Percentiles rank a stretch among this genome's conserved stretches.
phyloP scores from a whole-genome alignment of 2,888 invertebrate genomes.

The Erpobdella octoculata region DNA sequence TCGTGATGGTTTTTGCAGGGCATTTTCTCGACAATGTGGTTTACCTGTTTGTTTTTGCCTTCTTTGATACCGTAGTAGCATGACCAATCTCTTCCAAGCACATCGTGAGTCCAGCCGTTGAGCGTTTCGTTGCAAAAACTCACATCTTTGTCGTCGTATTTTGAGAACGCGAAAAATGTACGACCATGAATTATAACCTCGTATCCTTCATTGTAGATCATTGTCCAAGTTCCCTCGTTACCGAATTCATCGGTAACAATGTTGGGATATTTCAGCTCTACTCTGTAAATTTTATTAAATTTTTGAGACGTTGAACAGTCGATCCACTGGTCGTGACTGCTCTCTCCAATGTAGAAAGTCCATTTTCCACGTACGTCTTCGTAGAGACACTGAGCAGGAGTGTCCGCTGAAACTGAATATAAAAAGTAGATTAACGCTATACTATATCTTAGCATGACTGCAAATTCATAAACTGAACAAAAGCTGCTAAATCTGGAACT shows the following conservation, averaged over 20 bases:
- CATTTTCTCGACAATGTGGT: too few species aligned
- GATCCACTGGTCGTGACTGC: constrained; percentile 18
- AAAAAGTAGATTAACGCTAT: neutral
- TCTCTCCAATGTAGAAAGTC: constrained; percentile 43
- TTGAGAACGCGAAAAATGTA: constrained; percentile 55
- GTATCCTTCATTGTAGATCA: constrained; percentile 57
- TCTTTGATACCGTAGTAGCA: constrained; percentile 50
- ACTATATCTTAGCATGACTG: too few species aligned
- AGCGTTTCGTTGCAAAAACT: constrained; percentile 52
- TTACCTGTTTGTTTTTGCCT: too few species aligned
- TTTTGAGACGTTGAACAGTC: neutral
- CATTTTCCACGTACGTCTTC: constrained; percentile 46
- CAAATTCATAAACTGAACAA: too few species aligned
- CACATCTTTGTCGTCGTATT: constrained; percentile 46
- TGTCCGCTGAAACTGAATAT: neutral
- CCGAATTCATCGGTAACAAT: constrained; percentile 53
- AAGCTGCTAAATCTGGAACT: too few species aligned
- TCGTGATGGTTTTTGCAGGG: too few species aligned
- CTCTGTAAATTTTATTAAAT: neutral
- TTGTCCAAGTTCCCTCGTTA: constrained; percentile 55
- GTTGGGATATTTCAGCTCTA: constrained; percentile 52
- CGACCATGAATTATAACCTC: constrained; percentile 52
- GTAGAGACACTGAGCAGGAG: constrained; percentile 41
- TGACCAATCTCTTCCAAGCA: constrained; percentile 53
- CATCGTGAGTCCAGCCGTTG: constrained; percentile 54